Percentiles rank a stretch among this genome's conserved stretches.
These are phyloP conservation scores for Sminthurinus signatus DNA, from an alignment of 1,140 invertebrate genomes.

Conservation along the genomic window DNA sequence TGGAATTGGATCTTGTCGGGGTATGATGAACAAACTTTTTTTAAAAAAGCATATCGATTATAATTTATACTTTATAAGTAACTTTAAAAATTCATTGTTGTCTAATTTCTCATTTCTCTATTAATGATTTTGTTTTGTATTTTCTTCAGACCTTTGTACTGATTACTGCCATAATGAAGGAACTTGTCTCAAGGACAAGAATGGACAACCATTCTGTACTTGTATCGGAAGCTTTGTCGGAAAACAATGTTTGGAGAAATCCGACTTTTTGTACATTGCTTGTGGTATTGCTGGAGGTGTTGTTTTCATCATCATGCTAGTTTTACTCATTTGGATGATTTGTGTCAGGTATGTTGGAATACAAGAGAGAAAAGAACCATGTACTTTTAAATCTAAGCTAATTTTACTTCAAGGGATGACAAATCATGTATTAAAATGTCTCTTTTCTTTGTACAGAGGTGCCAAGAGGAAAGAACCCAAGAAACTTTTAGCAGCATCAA, in stretches of 20 bases:
- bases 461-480: conserved; percentile 77
- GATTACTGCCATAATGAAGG: conserved; percentile 64
- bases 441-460: conserved; percentile 51
- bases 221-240: conserved; percentile 88
- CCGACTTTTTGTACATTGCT: conserved; percentile 89
- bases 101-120: no score
- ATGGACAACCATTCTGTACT: conserved; percentile 74
- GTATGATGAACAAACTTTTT: conserved; percentile 47
- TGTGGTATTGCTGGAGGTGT: conserved; percentile 86
- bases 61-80: no score
- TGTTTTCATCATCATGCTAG: conserved; percentile 83
- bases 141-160: conserved; percentile 74
- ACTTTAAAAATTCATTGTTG: no score
- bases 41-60: no score
- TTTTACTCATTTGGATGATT: conserved; percentile 93
- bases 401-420: neutral
- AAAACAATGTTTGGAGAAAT: conserved; percentile 81
- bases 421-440: neutral
- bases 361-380: no score
- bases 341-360: conserved; percentile 70
- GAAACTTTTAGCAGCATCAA: conserved; percentile 75
- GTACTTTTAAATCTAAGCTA: no score
- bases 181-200: conserved; percentile 58
- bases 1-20: conserved; percentile 56
- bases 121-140: conserved; percentile 24